phyloP scores from a whole-genome alignment of 2,797 vertebrate species.

The Melanotaenia boesemani region DNA sequence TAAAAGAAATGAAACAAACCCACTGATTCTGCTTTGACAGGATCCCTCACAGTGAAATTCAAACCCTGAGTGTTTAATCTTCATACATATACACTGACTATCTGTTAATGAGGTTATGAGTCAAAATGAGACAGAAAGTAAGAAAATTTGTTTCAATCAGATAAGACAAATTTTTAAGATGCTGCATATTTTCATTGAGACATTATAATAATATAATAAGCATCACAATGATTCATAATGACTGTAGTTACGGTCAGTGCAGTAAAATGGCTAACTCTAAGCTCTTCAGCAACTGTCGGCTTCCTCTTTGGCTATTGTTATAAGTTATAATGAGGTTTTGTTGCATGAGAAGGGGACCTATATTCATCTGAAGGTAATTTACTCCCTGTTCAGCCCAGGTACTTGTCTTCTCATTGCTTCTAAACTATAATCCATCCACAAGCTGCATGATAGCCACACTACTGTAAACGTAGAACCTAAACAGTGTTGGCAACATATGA shows the following conservation, averaged over 20 bases:
- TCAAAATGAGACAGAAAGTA: neutral
- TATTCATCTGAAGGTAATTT: slow-evolving; percentile 65
- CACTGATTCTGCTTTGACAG: slow-evolving; percentile 30
- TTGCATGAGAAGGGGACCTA: slow-evolving; percentile 60
- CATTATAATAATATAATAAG: slow-evolving; percentile 14
- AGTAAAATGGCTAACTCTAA: slow-evolving; percentile 49
- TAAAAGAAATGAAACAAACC: slow-evolving; percentile 47
- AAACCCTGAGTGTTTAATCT: slow-evolving; percentile 15
- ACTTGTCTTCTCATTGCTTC: slow-evolving; percentile 57
- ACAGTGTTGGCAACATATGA: slow-evolving; percentile 72
- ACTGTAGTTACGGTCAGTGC: slow-evolving; percentile 32
- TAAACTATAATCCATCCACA: slow-evolving; percentile 67
- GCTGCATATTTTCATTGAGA: slow-evolving; percentile 13
- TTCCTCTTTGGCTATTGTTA: slow-evolving; percentile 55
- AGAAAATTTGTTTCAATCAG: slow-evolving; percentile 9
- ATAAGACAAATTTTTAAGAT: slow-evolving; percentile 16
- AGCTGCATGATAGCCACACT: slow-evolving; percentile 55
- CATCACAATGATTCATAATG: slow-evolving; percentile 32
- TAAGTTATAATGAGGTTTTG: slow-evolving; percentile 71
- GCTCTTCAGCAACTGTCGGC: slow-evolving; percentile 52
- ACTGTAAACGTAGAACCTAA: slow-evolving; percentile 73
- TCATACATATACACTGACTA: slow-evolving; percentile 21
- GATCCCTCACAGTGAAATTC: slow-evolving; percentile 11
- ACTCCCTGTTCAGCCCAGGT: slow-evolving; percentile 37
- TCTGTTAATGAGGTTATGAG: neutral